Conservation (phyloP, 2,113 vertebrate species). For the Misgurnus anguillicaudatus region DNA sequence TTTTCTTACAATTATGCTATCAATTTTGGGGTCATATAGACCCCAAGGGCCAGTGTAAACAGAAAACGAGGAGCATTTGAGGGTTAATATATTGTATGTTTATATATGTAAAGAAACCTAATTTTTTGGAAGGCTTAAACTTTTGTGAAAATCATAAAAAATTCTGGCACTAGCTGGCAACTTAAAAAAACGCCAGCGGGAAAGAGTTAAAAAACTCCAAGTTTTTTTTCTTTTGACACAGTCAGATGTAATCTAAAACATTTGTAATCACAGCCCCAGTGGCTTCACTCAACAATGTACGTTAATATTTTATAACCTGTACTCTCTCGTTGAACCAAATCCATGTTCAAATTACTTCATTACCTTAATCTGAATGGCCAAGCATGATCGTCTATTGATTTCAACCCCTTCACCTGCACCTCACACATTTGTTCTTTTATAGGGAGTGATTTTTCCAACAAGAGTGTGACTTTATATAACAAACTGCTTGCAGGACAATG, state of each 20-base stretch:
- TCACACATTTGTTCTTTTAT: slow-evolving; percentile 3
- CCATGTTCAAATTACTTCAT: slow-evolving; percentile 49
- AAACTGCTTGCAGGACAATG: not conserved
- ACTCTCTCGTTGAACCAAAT: slow-evolving; percentile 40
- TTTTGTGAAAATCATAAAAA: too few relatives aligned
- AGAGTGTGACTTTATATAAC: slow-evolving; percentile 32
- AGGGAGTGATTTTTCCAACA: slow-evolving; percentile 22
- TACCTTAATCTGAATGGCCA: slow-evolving; percentile 39
- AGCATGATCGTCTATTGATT: slow-evolving; percentile 54
- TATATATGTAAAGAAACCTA: too few relatives aligned
- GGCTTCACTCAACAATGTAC: slow-evolving; percentile 2
- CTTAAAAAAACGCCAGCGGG: too few relatives aligned
- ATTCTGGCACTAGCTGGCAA: too few relatives aligned
- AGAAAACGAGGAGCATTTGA: too few relatives aligned
- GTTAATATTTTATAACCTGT: slow-evolving; percentile 36
- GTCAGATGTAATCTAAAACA: not conserved
- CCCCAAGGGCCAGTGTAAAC: too few relatives aligned
- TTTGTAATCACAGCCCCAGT: not conserved
- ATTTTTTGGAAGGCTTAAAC: too few relatives aligned
- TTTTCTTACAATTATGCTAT: too few relatives aligned
- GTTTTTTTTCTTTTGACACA: too few relatives aligned
- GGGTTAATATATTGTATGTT: too few relatives aligned
- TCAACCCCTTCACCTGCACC: not conserved
- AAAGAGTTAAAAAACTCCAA: too few relatives aligned
- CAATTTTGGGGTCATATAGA: too few relatives aligned